Base-by-base conservation (phyloP, 2,797 vertebrate species). In the Pipistrellus pipistrellus region DNA sequence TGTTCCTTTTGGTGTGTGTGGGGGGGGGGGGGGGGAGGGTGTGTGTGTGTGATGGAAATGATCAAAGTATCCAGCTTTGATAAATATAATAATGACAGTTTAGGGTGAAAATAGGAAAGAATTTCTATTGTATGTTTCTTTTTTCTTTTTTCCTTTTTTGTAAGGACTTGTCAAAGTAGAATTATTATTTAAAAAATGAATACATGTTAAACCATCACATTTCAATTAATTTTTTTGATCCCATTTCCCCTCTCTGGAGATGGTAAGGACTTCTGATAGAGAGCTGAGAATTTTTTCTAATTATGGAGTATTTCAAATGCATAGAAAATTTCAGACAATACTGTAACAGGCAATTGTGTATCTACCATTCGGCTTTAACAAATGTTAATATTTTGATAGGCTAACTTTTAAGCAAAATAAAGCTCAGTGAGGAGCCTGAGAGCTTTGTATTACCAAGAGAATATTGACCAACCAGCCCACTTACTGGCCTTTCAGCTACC, bases 181-280 rank as follows among this genome's bases (percentile, higher is more conserved):
- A 73, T 88, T 90, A 38, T 80, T 62, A 46, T 93, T 94, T 93
- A 55, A 93, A 84, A 89, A 21, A 66, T 88, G 8, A 12, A 75
- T 81, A 20, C 35, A 83, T 95, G 69, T 46, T 82, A 93, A 95
- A 66, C 38, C 8, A 90, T 17, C 18, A 93, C 44, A 90, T 90
- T 85, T 90, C 66, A 76, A 8, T 59, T 59, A 88, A 77, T 27
- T 92, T 85, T 68, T 90, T 93, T 76, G 32, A 92, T 73, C 4
- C 3, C 30, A 25, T 78, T 66, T 57, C 17, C 4, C 1, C 3
- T 15, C 32, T 35, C 25, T 23, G 2, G 25, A 71, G 38, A 55
- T 72, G 23, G 5, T 78, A 85, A 96, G 57, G 57, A 59, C 17
- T 90, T 88, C n/a, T 35, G 88, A 51, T 0, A 48, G 18, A 93